Evolutionary conservation across 2,113 vertebrate species (phyloP).

Genomic region (Macaca fascicularis): T2T-MFA8v1.1 NC_088391.1:93191001-93191500

Average conservation of each 20-base stretch:
- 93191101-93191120: neutral
- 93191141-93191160: neutral
- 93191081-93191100: neutral
- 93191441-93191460: neutral
- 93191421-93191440: slow-evolving; percentile 7
- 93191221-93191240: neutral
- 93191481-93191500: neutral
- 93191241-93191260: neutral
- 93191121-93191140: neutral
- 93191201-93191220: neutral
- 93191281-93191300: neutral
- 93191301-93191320: neutral
- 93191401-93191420: neutral
- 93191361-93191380: slow-evolving; percentile 30
- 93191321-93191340: neutral
- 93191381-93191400: neutral
- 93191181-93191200: neutral
- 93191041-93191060: neutral
- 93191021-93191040: neutral
- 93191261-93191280: neutral
- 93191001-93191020: neutral
- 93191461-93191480: neutral
- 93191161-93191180: neutral
- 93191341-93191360: neutral
- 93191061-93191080: neutral